Conservation (phyloP, 2,113 vertebrate species). For the Trinectes maculatus region DNA sequence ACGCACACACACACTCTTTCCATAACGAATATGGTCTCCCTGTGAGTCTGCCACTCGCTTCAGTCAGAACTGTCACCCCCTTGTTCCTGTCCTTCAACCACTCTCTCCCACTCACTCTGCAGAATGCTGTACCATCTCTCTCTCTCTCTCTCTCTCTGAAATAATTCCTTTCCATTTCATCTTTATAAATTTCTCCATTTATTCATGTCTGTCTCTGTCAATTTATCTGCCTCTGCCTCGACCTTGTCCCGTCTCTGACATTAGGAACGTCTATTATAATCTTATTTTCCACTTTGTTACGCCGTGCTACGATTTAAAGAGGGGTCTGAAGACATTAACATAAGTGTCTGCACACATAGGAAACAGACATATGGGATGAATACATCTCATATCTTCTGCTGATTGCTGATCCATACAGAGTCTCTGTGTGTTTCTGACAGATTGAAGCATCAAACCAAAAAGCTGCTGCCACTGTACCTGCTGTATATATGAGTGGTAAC, state of each 20-base stretch:
- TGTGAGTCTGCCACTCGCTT: conserved; percentile 30
- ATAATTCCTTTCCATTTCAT: conserved; percentile 34
- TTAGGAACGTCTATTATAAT: conserved; percentile 46
- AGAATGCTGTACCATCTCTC: conserved; percentile 11
- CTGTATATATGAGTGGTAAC: conserved; percentile 17
- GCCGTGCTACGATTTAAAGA: conserved; percentile 38
- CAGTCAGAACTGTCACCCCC: conserved; percentile 23
- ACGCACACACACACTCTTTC: conserved; percentile 18
- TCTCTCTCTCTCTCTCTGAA: conserved; percentile 3
- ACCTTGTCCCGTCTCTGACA: conserved; percentile 13
- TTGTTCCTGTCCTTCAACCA: conserved; percentile 39
- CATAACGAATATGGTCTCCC: conserved; percentile 45
- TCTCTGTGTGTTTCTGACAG: conserved; percentile 37
- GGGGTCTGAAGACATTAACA: conserved; percentile 17
- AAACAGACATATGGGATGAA: conserved; percentile 30
- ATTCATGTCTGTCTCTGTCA: conserved; percentile 32
- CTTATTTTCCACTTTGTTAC: conserved; percentile 40
- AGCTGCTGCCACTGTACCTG: conserved; percentile 17
- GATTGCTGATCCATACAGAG: conserved; percentile 54
- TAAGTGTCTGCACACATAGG: conserved; percentile 18
- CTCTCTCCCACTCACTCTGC: conserved; percentile 17
- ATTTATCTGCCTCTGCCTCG: conserved; percentile 19
- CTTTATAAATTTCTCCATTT: conserved; percentile 43
- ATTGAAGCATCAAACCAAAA: conserved; percentile 35
- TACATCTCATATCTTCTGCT: conserved; percentile 54